Evolutionary conservation across 2,113 vertebrate species (phyloP).

Genomic region (Zonotrichia leucophrys): DNA sequence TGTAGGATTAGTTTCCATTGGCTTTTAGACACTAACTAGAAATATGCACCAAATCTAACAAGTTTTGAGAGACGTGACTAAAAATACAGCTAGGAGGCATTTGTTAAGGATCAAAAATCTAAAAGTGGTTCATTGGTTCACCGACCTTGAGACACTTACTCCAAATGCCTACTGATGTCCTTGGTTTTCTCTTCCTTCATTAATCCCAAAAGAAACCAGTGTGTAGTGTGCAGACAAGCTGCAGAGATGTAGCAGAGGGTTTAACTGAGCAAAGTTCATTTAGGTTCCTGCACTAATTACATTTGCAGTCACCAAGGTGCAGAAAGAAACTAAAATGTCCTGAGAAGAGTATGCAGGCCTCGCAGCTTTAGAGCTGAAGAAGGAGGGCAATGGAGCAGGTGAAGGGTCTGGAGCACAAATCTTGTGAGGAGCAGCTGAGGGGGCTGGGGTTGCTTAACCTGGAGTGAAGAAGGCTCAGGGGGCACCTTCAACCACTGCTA

Average conservation of each 20-base stretch:
- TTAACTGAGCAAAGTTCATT: not conserved
- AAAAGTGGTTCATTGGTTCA: not conserved
- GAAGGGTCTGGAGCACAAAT: not conserved
- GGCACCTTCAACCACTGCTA: not conserved
- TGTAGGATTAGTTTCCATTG: not conserved
- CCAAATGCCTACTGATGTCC: not conserved
- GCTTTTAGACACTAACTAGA: not conserved
- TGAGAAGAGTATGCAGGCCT: not conserved
- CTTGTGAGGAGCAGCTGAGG: accelerated
- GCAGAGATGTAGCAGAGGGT: not conserved
- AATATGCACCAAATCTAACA: not conserved
- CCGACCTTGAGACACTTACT: not conserved
- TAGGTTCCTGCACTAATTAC: not conserved
- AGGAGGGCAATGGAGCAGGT: not conserved
- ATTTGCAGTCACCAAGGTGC: not conserved
- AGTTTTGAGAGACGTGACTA: not conserved
- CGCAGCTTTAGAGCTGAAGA: not conserved
- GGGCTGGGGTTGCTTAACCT: not conserved
- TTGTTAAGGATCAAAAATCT: not conserved
- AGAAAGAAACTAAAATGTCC: not conserved
- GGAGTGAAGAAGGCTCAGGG: not conserved
- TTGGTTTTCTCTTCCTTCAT: not conserved
- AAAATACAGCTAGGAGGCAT: not conserved
- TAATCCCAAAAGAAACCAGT: not conserved
- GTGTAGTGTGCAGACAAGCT: accelerated